Percentiles rank a stretch among this genome's conserved stretches.
phyloP scores from a whole-genome alignment of 1,140 invertebrate genomes.

The Tribolium castaneum region DNA sequence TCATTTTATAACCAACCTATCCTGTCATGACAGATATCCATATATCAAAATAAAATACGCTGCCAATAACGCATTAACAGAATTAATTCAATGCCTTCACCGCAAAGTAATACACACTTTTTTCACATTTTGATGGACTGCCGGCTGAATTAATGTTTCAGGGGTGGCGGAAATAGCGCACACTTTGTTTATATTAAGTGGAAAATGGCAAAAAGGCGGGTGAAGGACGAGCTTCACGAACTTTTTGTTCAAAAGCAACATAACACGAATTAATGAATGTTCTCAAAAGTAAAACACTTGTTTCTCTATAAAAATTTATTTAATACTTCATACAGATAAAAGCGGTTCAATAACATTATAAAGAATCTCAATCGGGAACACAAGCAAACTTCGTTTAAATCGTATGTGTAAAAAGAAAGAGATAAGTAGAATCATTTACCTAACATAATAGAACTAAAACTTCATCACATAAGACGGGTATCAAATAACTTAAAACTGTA shows the following conservation, averaged over 20 bases:
- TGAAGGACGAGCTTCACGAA: too few species aligned
- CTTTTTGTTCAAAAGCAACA: too few species aligned
- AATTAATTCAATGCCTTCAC: constrained; percentile 36
- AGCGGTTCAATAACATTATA: neutral
- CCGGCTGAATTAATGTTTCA: neutral
- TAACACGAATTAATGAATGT: too few species aligned
- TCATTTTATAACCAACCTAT: constrained; percentile 42
- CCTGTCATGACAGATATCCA: constrained; percentile 42
- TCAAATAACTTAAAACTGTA: neutral
- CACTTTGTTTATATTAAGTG: neutral
- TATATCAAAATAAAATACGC: constrained; percentile 49
- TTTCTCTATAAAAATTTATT: constrained; percentile 1
- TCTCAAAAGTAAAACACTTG: neutral
- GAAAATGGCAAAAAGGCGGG: neutral
- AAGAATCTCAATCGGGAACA: neutral
- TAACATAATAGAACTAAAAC: neutral
- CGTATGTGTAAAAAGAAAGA: neutral
- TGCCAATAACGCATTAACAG: constrained; percentile 49
- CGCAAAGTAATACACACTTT: constrained; percentile 10
- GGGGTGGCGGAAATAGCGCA: neutral
- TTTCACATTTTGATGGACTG: neutral
- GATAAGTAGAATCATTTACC: neutral
- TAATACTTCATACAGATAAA: constrained; percentile 14
- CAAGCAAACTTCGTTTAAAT: neutral
- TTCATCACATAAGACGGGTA: neutral